Conservation (phyloP, 1,140 invertebrate species). For the Ridgeia piscesae region DNA sequence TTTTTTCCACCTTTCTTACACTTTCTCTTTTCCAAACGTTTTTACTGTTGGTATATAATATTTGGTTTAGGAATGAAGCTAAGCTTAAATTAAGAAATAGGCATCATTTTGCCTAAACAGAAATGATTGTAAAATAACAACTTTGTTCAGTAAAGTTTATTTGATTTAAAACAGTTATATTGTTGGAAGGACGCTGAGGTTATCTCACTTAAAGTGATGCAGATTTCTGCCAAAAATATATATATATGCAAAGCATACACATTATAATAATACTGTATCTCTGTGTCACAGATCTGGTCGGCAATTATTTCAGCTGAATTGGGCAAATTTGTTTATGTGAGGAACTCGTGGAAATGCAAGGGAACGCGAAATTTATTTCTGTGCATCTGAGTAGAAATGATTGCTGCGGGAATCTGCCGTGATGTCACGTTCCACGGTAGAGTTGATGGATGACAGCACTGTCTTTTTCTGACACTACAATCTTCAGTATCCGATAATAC, state of each 20-base stretch:
- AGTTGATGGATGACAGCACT: not conserved
- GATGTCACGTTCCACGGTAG: not conserved
- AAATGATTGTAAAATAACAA: not conserved
- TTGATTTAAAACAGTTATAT: no score
- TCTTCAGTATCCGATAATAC: conserved; percentile 1
- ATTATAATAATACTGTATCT: no score
- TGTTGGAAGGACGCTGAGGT: no score
- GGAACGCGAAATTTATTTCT: not conserved
- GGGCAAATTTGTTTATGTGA: not conserved
- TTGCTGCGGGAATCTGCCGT: not conserved
- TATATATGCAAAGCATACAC: no score
- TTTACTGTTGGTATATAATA: not conserved
- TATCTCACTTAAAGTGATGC: not conserved
- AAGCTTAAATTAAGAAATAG: not conserved
- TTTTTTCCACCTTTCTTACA: not conserved
- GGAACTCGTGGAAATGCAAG: not conserved
- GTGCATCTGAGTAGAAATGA: not conserved
- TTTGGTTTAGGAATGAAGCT: not conserved
- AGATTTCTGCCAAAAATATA: no score
- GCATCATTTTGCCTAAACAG: not conserved
- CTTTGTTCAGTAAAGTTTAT: no score
- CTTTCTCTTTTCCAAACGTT: not conserved
- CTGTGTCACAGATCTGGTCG: no score
- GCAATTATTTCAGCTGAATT: not conserved
- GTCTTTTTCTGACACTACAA: not conserved